A percentile compares a stretch with the other conserved stretches of the same genome.
Conservation (phyloP, 2,113 vertebrate species). For the Gymnocephalus cernua region DNA sequence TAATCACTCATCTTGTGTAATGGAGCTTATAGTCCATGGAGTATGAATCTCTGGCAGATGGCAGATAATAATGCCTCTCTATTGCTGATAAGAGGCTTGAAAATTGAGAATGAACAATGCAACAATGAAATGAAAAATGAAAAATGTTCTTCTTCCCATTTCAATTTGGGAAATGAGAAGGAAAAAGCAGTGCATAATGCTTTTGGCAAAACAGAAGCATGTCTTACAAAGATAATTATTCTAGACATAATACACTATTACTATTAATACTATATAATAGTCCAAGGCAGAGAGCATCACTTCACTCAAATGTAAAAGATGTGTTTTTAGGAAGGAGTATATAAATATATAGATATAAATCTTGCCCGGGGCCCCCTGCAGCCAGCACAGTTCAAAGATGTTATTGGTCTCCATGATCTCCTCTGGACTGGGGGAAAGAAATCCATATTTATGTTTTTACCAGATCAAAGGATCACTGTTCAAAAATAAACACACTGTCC, state of each 20-base stretch:
- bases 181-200: background rate
- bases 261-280: background rate
- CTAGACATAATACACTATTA: background rate
- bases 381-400: constrained; percentile 54
- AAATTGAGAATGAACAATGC: constrained; percentile 36
- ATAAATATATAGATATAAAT: too few species aligned
- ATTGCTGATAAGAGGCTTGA: constrained; percentile 60
- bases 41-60: constrained; percentile 66
- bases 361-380: constrained; percentile 40
- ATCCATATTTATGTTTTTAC: constrained; percentile 72
- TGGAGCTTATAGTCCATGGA: constrained; percentile 48
- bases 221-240: background rate
- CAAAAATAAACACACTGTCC: constrained; percentile 54
- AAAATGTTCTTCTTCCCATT: constrained; percentile 8
- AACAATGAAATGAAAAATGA: constrained; percentile 13
- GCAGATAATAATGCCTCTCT: constrained; percentile 46
- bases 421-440: constrained; percentile 31
- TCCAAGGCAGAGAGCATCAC: background rate
- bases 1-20: constrained; percentile 60
- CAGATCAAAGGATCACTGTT: constrained; percentile 58
- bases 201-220: background rate
- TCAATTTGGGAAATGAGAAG: constrained; percentile 28
- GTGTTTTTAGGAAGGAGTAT: constrained; percentile 24
- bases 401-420: constrained; percentile 56
- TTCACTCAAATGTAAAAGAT: constrained; percentile 9